Evolutionary conservation across 2,888 invertebrate species (phyloP).

Genomic region (Aspidiotus rigidus): DNA sequence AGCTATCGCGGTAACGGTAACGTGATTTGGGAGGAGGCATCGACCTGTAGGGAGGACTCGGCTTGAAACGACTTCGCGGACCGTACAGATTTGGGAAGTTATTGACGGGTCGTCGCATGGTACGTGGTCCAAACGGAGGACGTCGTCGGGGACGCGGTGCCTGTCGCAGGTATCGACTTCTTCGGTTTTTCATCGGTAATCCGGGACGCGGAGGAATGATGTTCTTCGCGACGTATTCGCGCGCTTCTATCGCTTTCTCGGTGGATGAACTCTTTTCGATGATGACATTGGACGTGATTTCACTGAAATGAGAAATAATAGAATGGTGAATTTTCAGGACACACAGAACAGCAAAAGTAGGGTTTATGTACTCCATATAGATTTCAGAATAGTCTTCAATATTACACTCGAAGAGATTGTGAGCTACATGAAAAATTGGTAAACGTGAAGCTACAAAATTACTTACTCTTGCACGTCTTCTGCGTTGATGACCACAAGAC

Average conservation of each 20-base stretch:
- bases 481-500: not conserved
- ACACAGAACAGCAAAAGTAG: no score
- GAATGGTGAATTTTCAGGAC: no score
- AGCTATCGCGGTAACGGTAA: slow-evolving; percentile 3
- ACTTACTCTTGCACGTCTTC: not conserved
- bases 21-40: slow-evolving; percentile 5
- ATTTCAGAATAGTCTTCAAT: no score
- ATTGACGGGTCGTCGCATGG: not conserved
- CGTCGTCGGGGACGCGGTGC: not conserved
- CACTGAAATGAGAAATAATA: not conserved
- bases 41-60: not conserved
- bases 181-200: not conserved
- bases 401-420: no score
- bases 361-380: no score
- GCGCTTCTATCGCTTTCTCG: not conserved
- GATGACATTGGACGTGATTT: not conserved
- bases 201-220: not conserved
- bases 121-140: not conserved
- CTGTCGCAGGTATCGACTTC: slow-evolving; percentile 11
- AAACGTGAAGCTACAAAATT: no score
- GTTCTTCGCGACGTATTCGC: not conserved
- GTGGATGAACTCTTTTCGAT: not conserved
- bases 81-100: slow-evolving; percentile 3
- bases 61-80: slow-evolving; percentile 7
- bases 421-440: no score